These are phyloP conservation scores for Dunckerocampus dactyliophorus DNA, from an alignment of 2,113 vertebrate species.

Conservation along the genomic window DNA sequence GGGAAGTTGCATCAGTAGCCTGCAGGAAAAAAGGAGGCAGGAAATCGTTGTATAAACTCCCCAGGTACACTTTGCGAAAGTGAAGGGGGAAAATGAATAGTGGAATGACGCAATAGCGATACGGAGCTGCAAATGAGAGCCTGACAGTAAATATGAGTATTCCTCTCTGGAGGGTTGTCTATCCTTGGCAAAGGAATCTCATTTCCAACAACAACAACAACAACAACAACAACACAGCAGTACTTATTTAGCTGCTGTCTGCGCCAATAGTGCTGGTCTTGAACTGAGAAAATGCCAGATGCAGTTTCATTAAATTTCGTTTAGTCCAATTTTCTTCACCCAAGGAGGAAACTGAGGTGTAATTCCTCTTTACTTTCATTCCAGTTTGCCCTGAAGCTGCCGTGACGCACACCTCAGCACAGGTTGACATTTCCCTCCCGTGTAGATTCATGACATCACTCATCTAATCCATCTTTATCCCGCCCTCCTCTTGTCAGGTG, in stretches of 20 bases:
- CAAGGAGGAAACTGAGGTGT: not conserved
- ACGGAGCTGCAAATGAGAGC: slow-evolving; percentile 8
- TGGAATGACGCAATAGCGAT: not conserved
- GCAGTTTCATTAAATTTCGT: slow-evolving; percentile 31
- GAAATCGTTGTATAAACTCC: not conserved
- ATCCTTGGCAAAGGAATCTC: slow-evolving; percentile 12
- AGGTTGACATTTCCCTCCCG: slow-evolving; percentile 17
- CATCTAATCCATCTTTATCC: slow-evolving; percentile 46
- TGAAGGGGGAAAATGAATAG: not conserved
- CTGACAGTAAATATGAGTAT: slow-evolving; percentile 12
- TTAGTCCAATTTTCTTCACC: slow-evolving; percentile 25
- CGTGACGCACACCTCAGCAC: too few species aligned
- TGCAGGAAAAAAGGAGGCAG: slow-evolving; percentile 1
- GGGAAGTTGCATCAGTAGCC: slow-evolving; percentile 14
- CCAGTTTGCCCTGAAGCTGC: slow-evolving; percentile 12
- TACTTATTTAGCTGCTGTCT: slow-evolving; percentile 15
- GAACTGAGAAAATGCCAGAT: slow-evolving; percentile 12
- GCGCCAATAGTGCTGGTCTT: slow-evolving; percentile 6
- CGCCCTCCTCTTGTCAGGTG: slow-evolving; percentile 31
- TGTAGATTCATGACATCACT: slow-evolving; percentile 27
- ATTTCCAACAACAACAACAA: slow-evolving; percentile 21
- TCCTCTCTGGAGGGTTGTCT: slow-evolving; percentile 14
- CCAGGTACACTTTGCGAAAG: slow-evolving; percentile 1
- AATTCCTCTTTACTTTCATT: not conserved
- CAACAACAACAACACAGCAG: slow-evolving; percentile 19